Percentiles rank a stretch among this genome's conserved stretches.
Evolutionary conservation across 1,140 invertebrate genomes (phyloP).

Genomic region (Plodia interpunctella): DNA sequence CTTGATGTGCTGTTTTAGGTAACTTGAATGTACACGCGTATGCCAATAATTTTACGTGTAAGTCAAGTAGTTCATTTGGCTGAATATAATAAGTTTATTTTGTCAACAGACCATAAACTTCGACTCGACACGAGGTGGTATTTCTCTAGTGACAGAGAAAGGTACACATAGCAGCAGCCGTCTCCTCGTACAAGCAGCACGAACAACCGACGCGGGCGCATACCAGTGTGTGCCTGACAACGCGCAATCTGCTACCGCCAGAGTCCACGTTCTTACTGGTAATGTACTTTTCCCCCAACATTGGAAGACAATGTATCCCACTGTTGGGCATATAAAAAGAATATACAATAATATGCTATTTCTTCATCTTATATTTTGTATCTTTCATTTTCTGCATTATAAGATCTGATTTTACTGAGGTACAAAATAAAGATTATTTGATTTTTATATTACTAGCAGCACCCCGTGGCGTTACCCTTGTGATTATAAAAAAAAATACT

Average conservation of each 20-base stretch:
- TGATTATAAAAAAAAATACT: no score
- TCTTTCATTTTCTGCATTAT: no score
- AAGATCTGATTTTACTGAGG: no score
- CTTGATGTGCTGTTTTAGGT: no score
- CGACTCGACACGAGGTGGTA: slow-evolving; percentile 86
- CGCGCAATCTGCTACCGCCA: slow-evolving; percentile 84
- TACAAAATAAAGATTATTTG: no score
- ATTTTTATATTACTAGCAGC: no score
- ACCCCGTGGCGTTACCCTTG: no score
- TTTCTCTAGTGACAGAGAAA: slow-evolving; percentile 88
- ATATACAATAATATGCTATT: no score
- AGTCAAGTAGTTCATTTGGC: background rate
- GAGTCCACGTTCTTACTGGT: slow-evolving; percentile 91
- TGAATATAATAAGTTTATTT: slow-evolving; percentile 5
- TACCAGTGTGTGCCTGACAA: slow-evolving; percentile 89
- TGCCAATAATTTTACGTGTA: background rate
- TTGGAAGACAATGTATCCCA: no score
- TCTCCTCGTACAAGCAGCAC: slow-evolving; percentile 86
- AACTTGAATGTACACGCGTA: no score
- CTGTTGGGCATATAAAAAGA: no score
- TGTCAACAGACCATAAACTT: slow-evolving; percentile 84
- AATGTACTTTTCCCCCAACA: slow-evolving; percentile 35
- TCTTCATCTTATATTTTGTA: no score
- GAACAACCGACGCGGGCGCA: slow-evolving; percentile 84
- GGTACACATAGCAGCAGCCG: slow-evolving; percentile 86